A percentile compares a stretch with the other conserved stretches of the same genome.
Conservation (phyloP, 2,888 invertebrate species). For the Troilus luridus region DNA sequence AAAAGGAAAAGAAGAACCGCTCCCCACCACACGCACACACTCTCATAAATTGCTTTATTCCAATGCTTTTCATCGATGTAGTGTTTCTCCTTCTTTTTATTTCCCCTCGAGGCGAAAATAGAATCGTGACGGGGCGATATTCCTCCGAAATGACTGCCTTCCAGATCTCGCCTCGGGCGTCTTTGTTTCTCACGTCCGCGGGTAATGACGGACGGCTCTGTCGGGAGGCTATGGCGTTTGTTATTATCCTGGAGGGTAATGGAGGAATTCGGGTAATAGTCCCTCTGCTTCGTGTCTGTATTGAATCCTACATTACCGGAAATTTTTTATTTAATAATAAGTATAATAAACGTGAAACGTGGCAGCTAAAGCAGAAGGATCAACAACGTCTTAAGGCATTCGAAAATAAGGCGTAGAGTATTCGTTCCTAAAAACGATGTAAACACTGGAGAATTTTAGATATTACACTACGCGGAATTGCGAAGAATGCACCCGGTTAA, state of each 20-base stretch:
- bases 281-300: neutral
- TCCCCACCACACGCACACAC: neutral
- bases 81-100: neutral
- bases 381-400: no score
- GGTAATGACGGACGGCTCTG: neutral
- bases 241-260: neutral
- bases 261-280: neutral
- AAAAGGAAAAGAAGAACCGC: neutral
- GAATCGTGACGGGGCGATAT: slow-evolving; percentile 14
- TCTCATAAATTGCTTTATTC: neutral
- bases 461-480: no score
- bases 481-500: no score
- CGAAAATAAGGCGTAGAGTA: no score
- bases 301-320: neutral
- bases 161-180: neutral
- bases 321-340: no score
- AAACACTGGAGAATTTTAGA: no score
- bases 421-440: no score
- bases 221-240: neutral
- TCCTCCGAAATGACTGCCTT: neutral
- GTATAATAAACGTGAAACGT: no score
- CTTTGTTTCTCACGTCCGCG: slow-evolving; percentile 9
- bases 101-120: neutral
- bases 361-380: no score
- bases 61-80: neutral